Base-by-base conservation (phyloP, 2,888 invertebrate species). In the Dicyrtomina minuta region DNA sequence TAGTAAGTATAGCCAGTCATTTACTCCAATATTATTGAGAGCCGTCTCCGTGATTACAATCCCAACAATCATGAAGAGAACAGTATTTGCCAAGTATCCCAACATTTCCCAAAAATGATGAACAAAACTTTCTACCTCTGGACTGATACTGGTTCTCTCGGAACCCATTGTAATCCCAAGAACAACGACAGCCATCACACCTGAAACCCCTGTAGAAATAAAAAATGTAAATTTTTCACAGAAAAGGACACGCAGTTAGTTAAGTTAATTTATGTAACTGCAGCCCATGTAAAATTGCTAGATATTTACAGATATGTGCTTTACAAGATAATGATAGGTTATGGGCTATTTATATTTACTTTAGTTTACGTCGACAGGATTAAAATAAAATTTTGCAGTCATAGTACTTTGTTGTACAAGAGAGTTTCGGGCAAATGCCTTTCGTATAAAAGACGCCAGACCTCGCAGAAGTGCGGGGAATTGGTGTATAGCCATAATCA, bases 41-140 rank as follows among this genome's bases (percentile, higher is more conserved):
- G 81, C 81, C 70, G 82, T 84, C 75, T 86, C 85, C 55, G 86
- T 84, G 27, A 87, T 86, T 41, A 87, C 84, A n/a, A 87, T 85
- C 0, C 88, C 87, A 0, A 87, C 85, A 80, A 87, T 84, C 1
- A 87, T 84, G 72, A 88, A 88, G 56, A 88, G 83, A 17, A 87
- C 78, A 0, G 86, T 86, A 75, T 87, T 87, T 12, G 83, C 82
- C 71, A 83, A 79, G 74, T 83, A 84, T 5, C 82, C 82, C 53
- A 84, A 70, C 64, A 82, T 81, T 74, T 83, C 81, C 84, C 84
- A 84, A 70, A 83, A 83, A 80, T 82, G 82, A 76, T 83, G 81
- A 17, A 83, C 77, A 41, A 81, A 81, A 13, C 77, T 79, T 66
- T 83, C 83, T n/a, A 82, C 82, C 73, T 83, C 83, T 0, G 83